phyloP scores from a whole-genome alignment of 53 echinoderm and acorn worm species.

The Echinometra lucunter region DNA sequence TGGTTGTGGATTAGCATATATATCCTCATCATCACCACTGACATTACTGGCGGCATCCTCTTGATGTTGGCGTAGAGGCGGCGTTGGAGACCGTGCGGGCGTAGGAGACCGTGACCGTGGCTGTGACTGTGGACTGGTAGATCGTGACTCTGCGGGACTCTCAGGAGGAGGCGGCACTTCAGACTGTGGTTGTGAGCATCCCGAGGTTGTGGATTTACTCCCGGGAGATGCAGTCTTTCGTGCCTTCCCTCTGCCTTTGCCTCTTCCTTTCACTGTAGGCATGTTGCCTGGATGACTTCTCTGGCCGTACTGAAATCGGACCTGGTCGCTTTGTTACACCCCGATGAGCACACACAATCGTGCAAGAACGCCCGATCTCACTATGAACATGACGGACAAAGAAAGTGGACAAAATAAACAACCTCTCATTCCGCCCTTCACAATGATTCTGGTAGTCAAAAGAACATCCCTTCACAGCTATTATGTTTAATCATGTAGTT shows the following conservation, averaged over 20 bases:
- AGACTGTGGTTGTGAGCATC: constrained; percentile 59
- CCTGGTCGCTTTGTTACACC: too few species aligned
- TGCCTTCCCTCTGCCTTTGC: constrained; percentile 59
- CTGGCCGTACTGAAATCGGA: too few species aligned
- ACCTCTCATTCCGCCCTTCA: too few species aligned
- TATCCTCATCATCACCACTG: constrained; percentile 52
- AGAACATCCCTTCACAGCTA: too few species aligned
- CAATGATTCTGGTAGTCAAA: too few species aligned
- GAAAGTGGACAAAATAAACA: too few species aligned
- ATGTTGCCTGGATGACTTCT: constrained; percentile 52
- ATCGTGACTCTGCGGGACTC: constrained; percentile 44
- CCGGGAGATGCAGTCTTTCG: constrained; percentile 53
- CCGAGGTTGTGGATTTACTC: constrained; percentile 56
- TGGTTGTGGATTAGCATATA: constrained; percentile 30
- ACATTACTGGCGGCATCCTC: constrained; percentile 47
- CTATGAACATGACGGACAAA: too few species aligned
- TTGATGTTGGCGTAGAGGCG: constrained; percentile 56
- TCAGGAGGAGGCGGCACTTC: constrained; percentile 56
- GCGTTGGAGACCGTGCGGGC: constrained; percentile 54
- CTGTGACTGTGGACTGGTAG: constrained; percentile 52
- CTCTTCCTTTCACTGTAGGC: constrained; percentile 49
- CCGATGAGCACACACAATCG: too few species aligned
- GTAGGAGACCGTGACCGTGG: constrained; percentile 53
- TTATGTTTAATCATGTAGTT: too few species aligned
- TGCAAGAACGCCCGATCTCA: too few species aligned